Percentiles rank a stretch among this genome's conserved stretches.
Conservation (phyloP, 2,113 vertebrate genomes). For the Apaloderma vittatum region DNA sequence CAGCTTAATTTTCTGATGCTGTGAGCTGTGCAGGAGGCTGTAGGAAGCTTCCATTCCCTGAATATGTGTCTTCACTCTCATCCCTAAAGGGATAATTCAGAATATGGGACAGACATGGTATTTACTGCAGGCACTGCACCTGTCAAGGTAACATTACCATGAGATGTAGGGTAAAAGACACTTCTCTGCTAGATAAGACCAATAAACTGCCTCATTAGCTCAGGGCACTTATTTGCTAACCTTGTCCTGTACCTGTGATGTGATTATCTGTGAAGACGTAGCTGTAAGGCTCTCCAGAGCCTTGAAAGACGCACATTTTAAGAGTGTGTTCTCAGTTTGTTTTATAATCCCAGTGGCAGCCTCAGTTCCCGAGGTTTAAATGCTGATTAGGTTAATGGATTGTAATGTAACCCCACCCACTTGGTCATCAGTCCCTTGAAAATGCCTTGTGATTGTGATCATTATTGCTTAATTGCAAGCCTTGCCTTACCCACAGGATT, state of each 20-base stretch:
- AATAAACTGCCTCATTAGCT: conserved; percentile 9
- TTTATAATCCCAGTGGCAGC: conserved; percentile 4
- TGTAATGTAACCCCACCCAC: conserved; percentile 21
- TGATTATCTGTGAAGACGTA: background rate
- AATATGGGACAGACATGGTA: background rate
- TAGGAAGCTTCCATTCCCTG: background rate
- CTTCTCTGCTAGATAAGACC: background rate
- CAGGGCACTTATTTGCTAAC: background rate
- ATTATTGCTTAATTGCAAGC: background rate
- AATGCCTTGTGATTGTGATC: background rate
- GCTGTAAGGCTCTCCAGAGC: conserved; percentile 3
- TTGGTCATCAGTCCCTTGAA: background rate
- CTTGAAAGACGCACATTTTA: background rate
- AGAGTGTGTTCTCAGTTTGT: background rate
- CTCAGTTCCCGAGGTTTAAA: background rate
- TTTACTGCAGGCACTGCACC: background rate
- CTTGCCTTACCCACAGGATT: background rate
- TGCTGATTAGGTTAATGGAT: conserved; percentile 2
- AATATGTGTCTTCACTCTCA: background rate
- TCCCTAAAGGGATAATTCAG: background rate
- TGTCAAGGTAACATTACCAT: background rate
- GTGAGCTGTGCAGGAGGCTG: background rate
- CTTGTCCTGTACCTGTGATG: background rate
- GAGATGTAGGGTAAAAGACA: background rate
- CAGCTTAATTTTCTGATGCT: background rate